These are phyloP conservation scores for Probaryconus sp. DNA, from an alignment of 1,140 invertebrate genomes.

Conservation along the genomic window DNA sequence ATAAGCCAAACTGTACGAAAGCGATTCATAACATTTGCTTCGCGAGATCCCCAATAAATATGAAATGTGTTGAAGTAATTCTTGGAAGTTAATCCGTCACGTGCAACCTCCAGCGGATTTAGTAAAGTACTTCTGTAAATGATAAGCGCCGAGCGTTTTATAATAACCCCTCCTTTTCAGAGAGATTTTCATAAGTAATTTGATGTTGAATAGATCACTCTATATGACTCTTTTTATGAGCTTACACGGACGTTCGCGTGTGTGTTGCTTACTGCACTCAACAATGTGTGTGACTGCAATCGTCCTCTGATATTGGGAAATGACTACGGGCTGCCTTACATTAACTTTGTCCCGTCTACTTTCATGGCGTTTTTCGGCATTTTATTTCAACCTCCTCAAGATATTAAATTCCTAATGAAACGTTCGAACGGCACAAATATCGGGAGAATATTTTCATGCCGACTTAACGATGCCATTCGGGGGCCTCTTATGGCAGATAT, in stretches of 20 bases:
- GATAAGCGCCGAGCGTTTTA: conserved; percentile 35
- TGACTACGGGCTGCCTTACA: conserved; percentile 45
- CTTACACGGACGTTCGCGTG: too few relatives aligned
- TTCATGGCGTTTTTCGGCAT: conserved; percentile 42
- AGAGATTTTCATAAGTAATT: too few relatives aligned
- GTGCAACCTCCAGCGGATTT: conserved; percentile 4
- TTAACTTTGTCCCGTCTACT: conserved; percentile 42
- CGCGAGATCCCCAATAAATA: too few relatives aligned
- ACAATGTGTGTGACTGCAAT: too few relatives aligned
- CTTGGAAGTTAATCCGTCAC: conserved; percentile 7
- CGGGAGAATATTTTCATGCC: conserved; percentile 31
- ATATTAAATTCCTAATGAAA: conserved; percentile 60
- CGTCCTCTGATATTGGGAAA: conserved; percentile 36
- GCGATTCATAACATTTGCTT: too few relatives aligned
- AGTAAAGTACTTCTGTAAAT: conserved; percentile 24
- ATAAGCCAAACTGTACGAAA: too few relatives aligned
- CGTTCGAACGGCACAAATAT: conserved; percentile 43
- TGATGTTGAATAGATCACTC: too few relatives aligned
- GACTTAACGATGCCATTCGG: conserved; percentile 40
- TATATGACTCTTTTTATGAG: too few relatives aligned
- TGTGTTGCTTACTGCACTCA: too few relatives aligned
- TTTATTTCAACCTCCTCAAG: conserved; percentile 33
- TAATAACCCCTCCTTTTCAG: conserved; percentile 46
- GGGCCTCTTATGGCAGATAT: conserved; percentile 33
- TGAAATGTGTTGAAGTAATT: conserved; percentile 1